Evolutionary conservation across 2,888 invertebrate genomes (phyloP).

Genomic region (Diogma glabrata): DNA sequence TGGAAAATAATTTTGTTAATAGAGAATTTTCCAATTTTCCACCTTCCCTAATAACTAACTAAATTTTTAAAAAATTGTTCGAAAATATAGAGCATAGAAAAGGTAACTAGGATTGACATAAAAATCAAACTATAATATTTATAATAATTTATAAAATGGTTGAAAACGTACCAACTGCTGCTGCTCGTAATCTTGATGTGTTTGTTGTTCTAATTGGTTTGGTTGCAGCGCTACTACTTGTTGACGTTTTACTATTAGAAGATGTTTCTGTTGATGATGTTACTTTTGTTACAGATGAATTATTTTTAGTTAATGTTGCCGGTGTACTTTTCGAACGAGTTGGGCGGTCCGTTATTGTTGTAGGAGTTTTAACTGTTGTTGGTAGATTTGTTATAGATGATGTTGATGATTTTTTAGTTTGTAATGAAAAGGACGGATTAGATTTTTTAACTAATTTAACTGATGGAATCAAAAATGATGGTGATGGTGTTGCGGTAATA

Average conservation of each 20-base stretch:
- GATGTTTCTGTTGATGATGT: slow-evolving; percentile 19
- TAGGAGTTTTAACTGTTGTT: background rate
- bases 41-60: too few species aligned
- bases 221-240: background rate
- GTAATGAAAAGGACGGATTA: slow-evolving; percentile 6
- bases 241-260: slow-evolving; percentile 8
- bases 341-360: slow-evolving; percentile 1
- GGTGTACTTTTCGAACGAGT: slow-evolving; percentile 10
- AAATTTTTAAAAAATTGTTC: background rate
- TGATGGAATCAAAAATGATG: slow-evolving; percentile 1
- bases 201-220: slow-evolving; percentile 53
- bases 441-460: background rate
- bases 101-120: background rate
- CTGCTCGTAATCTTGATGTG: slow-evolving; percentile 58
- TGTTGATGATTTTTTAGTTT: slow-evolving; percentile 1
- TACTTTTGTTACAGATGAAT: slow-evolving; percentile 17
- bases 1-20: too few species aligned
- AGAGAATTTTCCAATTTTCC: too few species aligned
- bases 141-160: background rate
- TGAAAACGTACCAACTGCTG: slow-evolving; percentile 39
- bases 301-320: slow-evolving; percentile 11
- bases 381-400: background rate
- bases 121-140: background rate
- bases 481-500: background rate
- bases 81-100: background rate